A percentile compares a stretch with the other conserved stretches of the same genome.
phyloP scores from a whole-genome alignment of 2,888 invertebrate species.

The Liopterus haemorrhoidalis region DNA sequence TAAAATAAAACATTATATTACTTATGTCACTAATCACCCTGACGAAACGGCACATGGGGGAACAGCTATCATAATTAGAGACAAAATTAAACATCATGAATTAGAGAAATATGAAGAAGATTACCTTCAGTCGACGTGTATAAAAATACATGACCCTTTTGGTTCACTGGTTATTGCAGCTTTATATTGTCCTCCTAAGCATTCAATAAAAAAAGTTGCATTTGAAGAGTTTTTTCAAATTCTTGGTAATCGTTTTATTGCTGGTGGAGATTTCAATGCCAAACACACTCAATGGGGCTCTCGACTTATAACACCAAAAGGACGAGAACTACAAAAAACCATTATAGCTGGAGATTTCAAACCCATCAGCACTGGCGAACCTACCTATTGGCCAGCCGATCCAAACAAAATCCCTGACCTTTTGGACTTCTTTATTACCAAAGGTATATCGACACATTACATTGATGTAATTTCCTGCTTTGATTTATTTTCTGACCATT shows the following conservation, averaged over 20 bases:
- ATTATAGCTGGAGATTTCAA: background rate
- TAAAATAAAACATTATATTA: slow-evolving; percentile 2
- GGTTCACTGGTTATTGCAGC: background rate
- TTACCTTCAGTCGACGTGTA: background rate
- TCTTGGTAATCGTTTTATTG: slow-evolving; percentile 1
- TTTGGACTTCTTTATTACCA: slow-evolving; percentile 31
- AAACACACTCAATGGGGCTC: slow-evolving; percentile 2
- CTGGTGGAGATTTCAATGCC: background rate
- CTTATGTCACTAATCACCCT: slow-evolving; percentile 6
- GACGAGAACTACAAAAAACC: background rate
- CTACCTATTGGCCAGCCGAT: background rate
- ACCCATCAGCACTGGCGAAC: background rate
- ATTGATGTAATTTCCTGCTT: slow-evolving; percentile 18
- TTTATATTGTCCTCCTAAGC: background rate
- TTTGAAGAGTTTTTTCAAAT: no score
- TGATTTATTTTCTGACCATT: slow-evolving; percentile 32
- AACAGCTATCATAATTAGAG: background rate
- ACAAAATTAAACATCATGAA: background rate
- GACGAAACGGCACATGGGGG: background rate
- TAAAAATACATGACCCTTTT: background rate
- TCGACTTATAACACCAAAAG: slow-evolving; percentile 1
- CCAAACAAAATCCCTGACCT: slow-evolving; percentile 32
- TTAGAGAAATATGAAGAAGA: background rate
- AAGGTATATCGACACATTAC: slow-evolving; percentile 24
- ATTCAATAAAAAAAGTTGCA: background rate